These are phyloP conservation scores for Drosophila recens DNA, from an alignment of 2,888 invertebrate genomes.

Conservation along the genomic window DNA sequence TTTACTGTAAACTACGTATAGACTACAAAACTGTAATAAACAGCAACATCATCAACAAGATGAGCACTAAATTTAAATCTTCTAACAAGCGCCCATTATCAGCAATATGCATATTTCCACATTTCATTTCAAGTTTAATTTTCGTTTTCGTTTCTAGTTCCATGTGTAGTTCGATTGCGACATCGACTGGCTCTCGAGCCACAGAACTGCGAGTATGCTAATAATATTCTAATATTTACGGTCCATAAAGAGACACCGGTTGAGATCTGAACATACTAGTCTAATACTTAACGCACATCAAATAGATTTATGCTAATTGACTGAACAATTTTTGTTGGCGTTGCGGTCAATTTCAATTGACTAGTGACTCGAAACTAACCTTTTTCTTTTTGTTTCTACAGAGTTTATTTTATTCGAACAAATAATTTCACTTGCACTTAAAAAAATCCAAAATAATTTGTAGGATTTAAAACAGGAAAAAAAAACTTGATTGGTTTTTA, in stretches of 20 bases:
- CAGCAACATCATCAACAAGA: constrained; percentile 5
- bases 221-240: constrained; percentile 18
- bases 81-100: constrained; percentile 12
- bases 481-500: constrained; percentile 11
- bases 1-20: constrained; percentile 1
- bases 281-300: constrained; percentile 1
- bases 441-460: constrained; percentile 9
- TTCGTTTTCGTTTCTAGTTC: constrained; percentile 29
- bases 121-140: constrained; percentile 31
- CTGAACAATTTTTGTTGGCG: constrained; percentile 3
- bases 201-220: constrained; percentile 12
- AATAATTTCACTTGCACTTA: constrained; percentile 20
- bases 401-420: background rate
- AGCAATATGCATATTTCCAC: constrained; percentile 17
- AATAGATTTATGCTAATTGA: constrained; percentile 10
- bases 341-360: constrained; percentile 9
- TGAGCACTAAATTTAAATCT: constrained; percentile 3
- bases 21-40: background rate
- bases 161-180: constrained; percentile 8
- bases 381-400: constrained; percentile 11
- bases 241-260: constrained; percentile 14
- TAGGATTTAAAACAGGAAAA: background rate
- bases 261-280: constrained; percentile 1
- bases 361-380: constrained; percentile 36
- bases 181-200: background rate